Conservation (phyloP, 2,888 invertebrate species). For the Papilio elwesi region DNA sequence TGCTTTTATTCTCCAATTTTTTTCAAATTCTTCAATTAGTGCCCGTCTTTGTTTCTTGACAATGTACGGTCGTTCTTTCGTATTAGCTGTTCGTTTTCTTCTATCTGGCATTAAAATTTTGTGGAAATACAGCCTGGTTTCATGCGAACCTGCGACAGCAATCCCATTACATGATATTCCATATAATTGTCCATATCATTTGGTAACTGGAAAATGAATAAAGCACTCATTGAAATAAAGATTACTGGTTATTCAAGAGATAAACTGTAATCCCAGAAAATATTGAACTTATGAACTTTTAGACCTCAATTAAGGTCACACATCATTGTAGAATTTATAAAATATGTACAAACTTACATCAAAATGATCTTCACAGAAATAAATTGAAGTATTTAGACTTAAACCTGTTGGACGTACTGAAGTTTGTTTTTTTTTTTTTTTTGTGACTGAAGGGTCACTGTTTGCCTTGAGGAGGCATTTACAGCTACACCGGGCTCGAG, state of each 20-base stretch:
- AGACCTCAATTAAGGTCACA: slow-evolving; percentile 3
- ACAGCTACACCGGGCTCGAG: too few species aligned
- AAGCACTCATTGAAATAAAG: slow-evolving; percentile 15
- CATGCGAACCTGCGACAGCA: slow-evolving; percentile 42
- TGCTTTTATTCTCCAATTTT: slow-evolving; percentile 11
- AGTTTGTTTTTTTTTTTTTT: too few species aligned
- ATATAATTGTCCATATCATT: slow-evolving; percentile 48
- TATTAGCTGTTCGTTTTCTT: slow-evolving; percentile 42
- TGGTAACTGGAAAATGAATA: slow-evolving; percentile 44
- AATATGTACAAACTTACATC: slow-evolving; percentile 47
- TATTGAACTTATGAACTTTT: slow-evolving; percentile 12
- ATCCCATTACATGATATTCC: slow-evolving; percentile 46
- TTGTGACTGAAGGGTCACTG: too few species aligned
- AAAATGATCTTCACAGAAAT: slow-evolving; percentile 45
- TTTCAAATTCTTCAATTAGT: slow-evolving; percentile 22
- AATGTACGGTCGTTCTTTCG: slow-evolving; percentile 10
- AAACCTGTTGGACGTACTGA: too few species aligned
- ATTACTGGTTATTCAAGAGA: slow-evolving; percentile 7
- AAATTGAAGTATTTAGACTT: slow-evolving; percentile 25
- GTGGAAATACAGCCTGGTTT: slow-evolving; percentile 43
- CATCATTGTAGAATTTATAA: slow-evolving; percentile 16
- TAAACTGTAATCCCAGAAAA: slow-evolving; percentile 14
- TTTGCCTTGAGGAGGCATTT: too few species aligned
- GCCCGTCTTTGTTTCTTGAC: slow-evolving; percentile 23
- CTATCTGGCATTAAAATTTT: slow-evolving; percentile 46